phyloP scores from a whole-genome alignment of 2,113 vertebrate species.

The Nothoprocta perdicaria region DNA sequence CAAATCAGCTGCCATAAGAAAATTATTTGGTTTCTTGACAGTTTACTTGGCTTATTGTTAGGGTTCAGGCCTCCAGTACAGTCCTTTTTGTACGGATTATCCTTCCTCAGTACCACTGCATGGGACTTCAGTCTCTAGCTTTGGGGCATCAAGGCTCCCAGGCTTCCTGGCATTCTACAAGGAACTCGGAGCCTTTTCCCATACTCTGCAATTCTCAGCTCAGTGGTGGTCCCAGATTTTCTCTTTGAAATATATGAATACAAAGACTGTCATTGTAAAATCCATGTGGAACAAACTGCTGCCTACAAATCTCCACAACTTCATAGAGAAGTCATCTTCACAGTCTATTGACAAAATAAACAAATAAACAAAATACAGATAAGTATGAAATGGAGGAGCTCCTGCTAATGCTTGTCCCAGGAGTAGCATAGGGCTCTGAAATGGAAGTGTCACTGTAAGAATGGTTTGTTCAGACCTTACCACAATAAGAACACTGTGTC shows the following conservation, averaged over 20 bases:
- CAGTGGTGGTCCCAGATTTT: background rate
- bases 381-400: background rate
- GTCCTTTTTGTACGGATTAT: background rate
- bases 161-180: background rate
- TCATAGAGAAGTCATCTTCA: background rate
- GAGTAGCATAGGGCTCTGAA: background rate
- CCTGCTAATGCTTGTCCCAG: background rate
- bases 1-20: slow-evolving; percentile 48
- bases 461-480: slow-evolving; percentile 11
- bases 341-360: background rate
- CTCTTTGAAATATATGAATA: slow-evolving; percentile 27
- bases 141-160: background rate
- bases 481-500: slow-evolving; percentile 47
- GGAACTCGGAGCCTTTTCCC: background rate
- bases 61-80: background rate
- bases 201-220: background rate
- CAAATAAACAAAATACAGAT: background rate
- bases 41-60: slow-evolving; percentile 5
- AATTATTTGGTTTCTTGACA: slow-evolving; percentile 48
- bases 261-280: slow-evolving; percentile 18
- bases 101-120: background rate
- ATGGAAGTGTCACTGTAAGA: slow-evolving; percentile 29
- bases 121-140: background rate
- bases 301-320: background rate
- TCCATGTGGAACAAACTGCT: background rate